Percentiles rank a stretch among this genome's conserved stretches.
phyloP scores from a whole-genome alignment of 2,888 invertebrate genomes.

The Isoperla grammatica region DNA sequence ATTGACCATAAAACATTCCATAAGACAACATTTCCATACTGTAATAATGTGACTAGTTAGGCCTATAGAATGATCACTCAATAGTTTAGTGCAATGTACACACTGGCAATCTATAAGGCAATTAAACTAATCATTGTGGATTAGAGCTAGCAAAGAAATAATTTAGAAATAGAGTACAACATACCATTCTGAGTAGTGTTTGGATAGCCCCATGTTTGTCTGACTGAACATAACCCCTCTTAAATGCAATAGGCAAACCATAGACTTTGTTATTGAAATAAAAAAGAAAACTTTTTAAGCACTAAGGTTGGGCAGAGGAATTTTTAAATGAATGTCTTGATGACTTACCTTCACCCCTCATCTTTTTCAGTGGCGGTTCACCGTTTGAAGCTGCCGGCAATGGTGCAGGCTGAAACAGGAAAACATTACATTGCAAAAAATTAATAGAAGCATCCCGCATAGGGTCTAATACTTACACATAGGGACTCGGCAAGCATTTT shows the following conservation, averaged over 20 bases:
- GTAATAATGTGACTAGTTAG: too few relatives aligned
- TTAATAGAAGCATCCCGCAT: background rate
- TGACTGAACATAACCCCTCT: too few relatives aligned
- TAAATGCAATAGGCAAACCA: background rate
- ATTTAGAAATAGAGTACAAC: too few relatives aligned
- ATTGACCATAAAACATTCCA: constrained; percentile 1
- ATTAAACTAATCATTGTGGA: too few relatives aligned
- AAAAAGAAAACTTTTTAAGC: background rate
- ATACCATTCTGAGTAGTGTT: too few relatives aligned
- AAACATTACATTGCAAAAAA: background rate
- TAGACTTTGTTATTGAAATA: background rate
- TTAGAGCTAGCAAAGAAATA: too few relatives aligned
- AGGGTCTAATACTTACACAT: too few relatives aligned
- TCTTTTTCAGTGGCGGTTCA: constrained; percentile 26
- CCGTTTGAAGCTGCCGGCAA: constrained; percentile 23
- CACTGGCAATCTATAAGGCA: background rate
- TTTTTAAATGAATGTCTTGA: background rate
- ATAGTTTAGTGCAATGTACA: background rate
- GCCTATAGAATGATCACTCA: background rate
- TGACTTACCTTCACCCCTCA: constrained; percentile 28
- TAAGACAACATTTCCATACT: background rate
- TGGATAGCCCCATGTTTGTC: background rate
- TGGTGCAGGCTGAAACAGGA: constrained; percentile 14
- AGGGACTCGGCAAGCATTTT: too few relatives aligned
- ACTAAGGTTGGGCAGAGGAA: background rate